Base-by-base conservation (phyloP, 2,797 vertebrate genomes). In the Rhinella marina region DNA sequence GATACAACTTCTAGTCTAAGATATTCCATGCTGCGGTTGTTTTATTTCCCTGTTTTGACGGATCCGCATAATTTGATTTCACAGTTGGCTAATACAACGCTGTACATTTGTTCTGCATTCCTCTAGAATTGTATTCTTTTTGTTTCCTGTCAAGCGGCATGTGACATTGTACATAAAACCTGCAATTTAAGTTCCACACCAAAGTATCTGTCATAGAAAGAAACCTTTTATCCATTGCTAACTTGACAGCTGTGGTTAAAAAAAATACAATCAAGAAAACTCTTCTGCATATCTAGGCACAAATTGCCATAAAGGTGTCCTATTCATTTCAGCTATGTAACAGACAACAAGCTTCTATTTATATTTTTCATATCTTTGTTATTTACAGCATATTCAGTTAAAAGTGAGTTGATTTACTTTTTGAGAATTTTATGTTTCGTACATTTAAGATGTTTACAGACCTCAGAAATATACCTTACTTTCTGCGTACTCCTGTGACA, bases 41-140 rank as follows among this genome's bases (percentile, higher is more conserved):
- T 54, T 54, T 77, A n/a, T 52, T 54, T 11, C 21, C 8, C 2
- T 77, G 23, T 77, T 77, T n/a, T 54, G 11, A 52, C 6, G 27
- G 27, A 80, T 5, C 27, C 27, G 3, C 91, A 72, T 72, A 93
- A 92, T 94, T 91, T 92, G 85, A 92, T 92, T 91, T 89, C 91
- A 90, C 90, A 90, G 84, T 73, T 91, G 90, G 91, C 86, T 88
- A 90, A 94, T 93, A 92, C 90, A 94, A 93, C 93, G 93, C 93
- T 91, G 93, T 94, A 93, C 91, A 92, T 94, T 94, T 94, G 92
- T 94, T 94, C 93, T 95, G 93, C 93, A 94, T 94, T 94, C 92
- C 91, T 0, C 88, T 90, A 92, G 93, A 94, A 94, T 93, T 92
- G 90, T 12, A 77, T 90, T 90, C 90, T 89, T 93, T 92, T 91